A percentile compares a stretch with the other conserved stretches of the same genome.
Evolutionary conservation across 92 coral and sea anemone species (phyloP).

Genomic region (Scolanthus callimorphus): DNA sequence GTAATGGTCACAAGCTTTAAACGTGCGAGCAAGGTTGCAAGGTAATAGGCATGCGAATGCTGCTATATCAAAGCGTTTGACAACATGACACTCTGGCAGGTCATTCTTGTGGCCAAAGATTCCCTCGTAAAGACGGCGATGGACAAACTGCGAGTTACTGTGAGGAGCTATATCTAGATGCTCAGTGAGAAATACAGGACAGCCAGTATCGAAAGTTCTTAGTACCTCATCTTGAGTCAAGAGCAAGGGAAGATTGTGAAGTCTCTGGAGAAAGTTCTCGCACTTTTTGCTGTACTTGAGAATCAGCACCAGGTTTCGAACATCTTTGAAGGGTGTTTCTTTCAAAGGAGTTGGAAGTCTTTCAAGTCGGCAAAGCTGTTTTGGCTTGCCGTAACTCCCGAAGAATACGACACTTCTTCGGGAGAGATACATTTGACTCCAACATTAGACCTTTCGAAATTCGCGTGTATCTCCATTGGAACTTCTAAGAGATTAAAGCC

Average conservation of each 20-base stretch:
- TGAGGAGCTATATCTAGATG: too few relatives aligned
- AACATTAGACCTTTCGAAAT: slow-evolving; percentile 19
- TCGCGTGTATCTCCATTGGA: slow-evolving; percentile 18
- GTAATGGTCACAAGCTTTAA: slow-evolving; percentile 4
- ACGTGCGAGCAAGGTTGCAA: neutral
- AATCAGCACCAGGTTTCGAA: neutral
- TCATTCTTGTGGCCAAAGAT: neutral
- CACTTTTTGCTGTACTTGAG: neutral
- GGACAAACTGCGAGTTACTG: neutral
- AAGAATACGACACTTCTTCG: slow-evolving; percentile 32
- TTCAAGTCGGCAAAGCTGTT: slow-evolving; percentile 33
- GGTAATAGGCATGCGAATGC: slow-evolving; percentile 50
- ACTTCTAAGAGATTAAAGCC: slow-evolving; percentile 58
- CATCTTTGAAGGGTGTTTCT: neutral
- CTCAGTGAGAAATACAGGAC: too few relatives aligned
- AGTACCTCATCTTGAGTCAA: too few relatives aligned
- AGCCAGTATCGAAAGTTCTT: neutral
- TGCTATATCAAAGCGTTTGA: slow-evolving; percentile 40
- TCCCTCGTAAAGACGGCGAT: neutral
- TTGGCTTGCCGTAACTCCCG: slow-evolving; percentile 10
- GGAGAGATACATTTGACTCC: slow-evolving; percentile 25
- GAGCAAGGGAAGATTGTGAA: neutral
- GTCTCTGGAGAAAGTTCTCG: neutral
- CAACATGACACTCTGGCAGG: slow-evolving; percentile 10
- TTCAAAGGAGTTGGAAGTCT: slow-evolving; percentile 5